Evolutionary conservation across 2,797 vertebrate genomes (phyloP).

Genomic region (Erethizon dorsatum): DNA sequence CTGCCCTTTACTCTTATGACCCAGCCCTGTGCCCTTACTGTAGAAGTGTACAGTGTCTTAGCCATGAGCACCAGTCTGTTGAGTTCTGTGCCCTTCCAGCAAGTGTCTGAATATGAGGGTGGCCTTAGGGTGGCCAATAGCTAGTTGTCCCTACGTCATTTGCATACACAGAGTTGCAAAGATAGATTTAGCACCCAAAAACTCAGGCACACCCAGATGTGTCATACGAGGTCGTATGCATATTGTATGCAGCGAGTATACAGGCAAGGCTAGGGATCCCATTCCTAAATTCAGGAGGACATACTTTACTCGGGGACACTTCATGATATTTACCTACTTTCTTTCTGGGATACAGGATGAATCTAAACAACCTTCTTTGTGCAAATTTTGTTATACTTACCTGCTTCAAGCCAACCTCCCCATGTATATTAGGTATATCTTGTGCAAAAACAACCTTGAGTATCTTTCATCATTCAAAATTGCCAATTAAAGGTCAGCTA

Average conservation of each 20-base stretch:
- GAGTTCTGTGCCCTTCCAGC: not conserved
- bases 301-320: not conserved
- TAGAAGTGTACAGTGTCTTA: not conserved
- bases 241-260: not conserved
- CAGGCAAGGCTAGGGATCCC: not conserved
- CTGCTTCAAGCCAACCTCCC: not conserved
- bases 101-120: not conserved
- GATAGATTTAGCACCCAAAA: not conserved
- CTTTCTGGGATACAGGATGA: not conserved
- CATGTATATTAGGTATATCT: not conserved
- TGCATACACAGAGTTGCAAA: not conserved
- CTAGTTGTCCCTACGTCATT: not conserved
- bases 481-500: not conserved
- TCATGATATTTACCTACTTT: not conserved
- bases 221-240: not conserved
- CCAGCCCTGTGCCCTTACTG: not conserved
- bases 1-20: too few species aligned
- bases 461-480: not conserved
- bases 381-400: not conserved
- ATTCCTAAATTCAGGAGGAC: not conserved
- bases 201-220: not conserved
- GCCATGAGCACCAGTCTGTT: not conserved
- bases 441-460: not conserved
- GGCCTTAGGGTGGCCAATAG: not conserved
- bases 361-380: not conserved